Base-by-base conservation (phyloP, 2,888 invertebrate genomes). In the Drosophila prolongata region DNA sequence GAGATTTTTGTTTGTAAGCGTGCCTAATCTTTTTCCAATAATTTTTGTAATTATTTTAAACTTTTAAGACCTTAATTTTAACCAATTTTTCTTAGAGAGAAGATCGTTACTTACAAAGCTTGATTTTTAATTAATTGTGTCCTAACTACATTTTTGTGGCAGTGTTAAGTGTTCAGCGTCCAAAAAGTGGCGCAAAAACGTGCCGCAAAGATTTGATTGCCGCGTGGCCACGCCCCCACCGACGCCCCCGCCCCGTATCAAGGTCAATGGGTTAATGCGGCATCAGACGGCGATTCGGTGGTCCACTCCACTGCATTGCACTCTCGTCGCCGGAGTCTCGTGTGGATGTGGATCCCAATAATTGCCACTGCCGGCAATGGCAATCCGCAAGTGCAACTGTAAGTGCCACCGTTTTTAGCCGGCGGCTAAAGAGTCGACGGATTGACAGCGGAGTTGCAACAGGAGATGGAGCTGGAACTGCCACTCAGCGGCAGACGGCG, bases 361-460 rank as follows among this genome's bases (percentile, higher is more conserved):
- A 87, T 87, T 87, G 83, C 75, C 75, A 79, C 76, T 58, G 74
- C 60, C 55, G 80, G 62, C 85, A 84, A 76, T 88, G 80, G 62
- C 85, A 84, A 76, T 88, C 88, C 86, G 78, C 87, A 89, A 90
- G 87, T 89, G 90, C 90, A 90, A 90, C 90, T 90, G 90, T 85
- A 90, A 90, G 87, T 90, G 91, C 89, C 90, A 90, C 90, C 89
- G 85, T 85, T 85, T 86, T 55, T 47, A 43, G 75, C 86, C 71
- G 77, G 66, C 65, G 78, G 80, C 57, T 16, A 59, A 34, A 55
- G 58, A 49, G 57, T 53, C 59, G 69, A 69, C 61, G 53, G 83
- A 88, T 88, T 84, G 89, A 84, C 84, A 84, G 83, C 46, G 57
- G 53, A 44, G 10, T 10, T 16, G 42, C 19, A 43, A 35, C 75